Base-by-base conservation (phyloP, 2,797 vertebrate genomes). In the Rhynchotus rufescens region DNA sequence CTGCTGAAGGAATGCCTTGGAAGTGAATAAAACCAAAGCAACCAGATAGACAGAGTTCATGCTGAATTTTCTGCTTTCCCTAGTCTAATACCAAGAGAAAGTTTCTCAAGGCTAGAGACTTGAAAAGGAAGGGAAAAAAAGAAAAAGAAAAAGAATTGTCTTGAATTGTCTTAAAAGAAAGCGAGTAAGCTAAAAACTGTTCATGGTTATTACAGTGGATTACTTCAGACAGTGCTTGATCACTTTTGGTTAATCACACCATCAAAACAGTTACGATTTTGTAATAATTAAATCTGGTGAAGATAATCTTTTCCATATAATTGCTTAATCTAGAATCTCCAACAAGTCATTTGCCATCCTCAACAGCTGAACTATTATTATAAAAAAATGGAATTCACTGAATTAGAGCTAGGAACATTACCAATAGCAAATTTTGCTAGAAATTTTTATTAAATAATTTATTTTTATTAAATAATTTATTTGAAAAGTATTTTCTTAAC, bases 401-500 rank as follows among this genome's bases (percentile, higher is more conserved):
- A 86, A 82, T 87, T 79, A 88, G 61, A 86, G 77, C 64, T 77
- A 60, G 57, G 34, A 92, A 86, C 80, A 80, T 85, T 73, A 90
- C 25, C 88, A 95, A 91, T 57, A 62, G 54, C 32, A 95, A 88
- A 78, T 28, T 91, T 94, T 64, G 4, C 34, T 61, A 44, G 14
- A 20, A n/a, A 15, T 79, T 95, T 87, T 88, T 67, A 92, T 36
- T 91, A 67, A 85, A 92, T 79, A 91, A 77, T 87, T 85, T 36
- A 42, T 80, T 95, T 87, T 88, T 67, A 91, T 40, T 91, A 67
- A 85, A 92, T 79, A 91, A 78, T 87, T 88, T 90, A 78, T 87
- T 88, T 90, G 76, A 77, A 95, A 92, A 93, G 44, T 80, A 91
- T 67, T 96, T 91, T 71, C 51, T 85, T 89, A 91, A 74, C 80